Base-by-base conservation (phyloP, 2,797 vertebrate genomes). In the Neoniphon sammara region DNA sequence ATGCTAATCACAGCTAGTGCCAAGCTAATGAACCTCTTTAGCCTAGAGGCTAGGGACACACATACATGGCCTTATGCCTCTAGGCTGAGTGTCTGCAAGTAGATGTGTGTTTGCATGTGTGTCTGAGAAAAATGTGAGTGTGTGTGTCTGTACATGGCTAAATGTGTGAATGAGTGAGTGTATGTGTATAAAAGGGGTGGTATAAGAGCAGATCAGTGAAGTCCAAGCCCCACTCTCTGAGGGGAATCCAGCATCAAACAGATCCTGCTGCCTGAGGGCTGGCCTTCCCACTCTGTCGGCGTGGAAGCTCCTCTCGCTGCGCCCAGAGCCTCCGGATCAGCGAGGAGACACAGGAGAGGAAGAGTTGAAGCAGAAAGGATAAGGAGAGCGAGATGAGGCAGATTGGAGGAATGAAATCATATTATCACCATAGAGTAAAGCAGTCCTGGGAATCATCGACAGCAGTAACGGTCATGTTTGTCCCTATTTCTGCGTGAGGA, bases 21-120 rank as follows among this genome's bases (percentile, higher is more conserved):
- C 78, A 84, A 73, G 80, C 85, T 92, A 94, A 94, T 91, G 90
- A 92, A 87, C 91, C 85, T 82, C 88, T 92, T 88, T 87, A 79
- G 86, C 89, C 86, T 77, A 70, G 82, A 90, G 91, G 74, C 91
- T 60, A 76, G 83, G 85, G 78, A 82, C 55, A 66, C 61, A 74
- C 72, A 61, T 27, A 27, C 80, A 87, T 79, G 74, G 70, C 77
- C 55, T 15, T 75, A 64, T 80, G 81, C 78, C 83, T 85, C 73
- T 75, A 82, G 74, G 75, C 80, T 82, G 34, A 72, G 53, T 36
- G 57, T 85, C 69, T 75, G 57, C 49, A 31, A 76, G 64, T 55
- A 34, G 49, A 46, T n/a, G 55, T 54, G 21, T 63, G 47, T 57
- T 5, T 2, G 52, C 42, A 60, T 30, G 63, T 8, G 69, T 27